Conservation (phyloP, 2,797 vertebrate genomes). For the Pantherophis alleghaniensis region DNA sequence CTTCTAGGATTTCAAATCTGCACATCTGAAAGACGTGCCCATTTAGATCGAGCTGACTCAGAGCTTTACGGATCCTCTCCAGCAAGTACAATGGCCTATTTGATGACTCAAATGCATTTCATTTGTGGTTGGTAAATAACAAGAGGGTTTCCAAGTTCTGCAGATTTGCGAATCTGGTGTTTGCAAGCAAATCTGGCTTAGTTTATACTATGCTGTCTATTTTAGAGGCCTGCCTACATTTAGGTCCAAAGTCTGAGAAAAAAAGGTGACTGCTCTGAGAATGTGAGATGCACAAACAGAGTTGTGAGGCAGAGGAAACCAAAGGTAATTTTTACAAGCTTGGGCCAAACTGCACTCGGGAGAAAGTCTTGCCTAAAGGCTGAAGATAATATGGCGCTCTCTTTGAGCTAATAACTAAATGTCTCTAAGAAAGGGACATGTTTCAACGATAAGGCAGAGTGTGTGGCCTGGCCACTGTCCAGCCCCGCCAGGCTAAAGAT, state of each 20-base stretch:
- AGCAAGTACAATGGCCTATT: not conserved
- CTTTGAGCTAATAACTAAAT: conserved; percentile 16
- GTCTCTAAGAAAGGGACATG: not conserved
- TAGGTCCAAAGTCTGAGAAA: not conserved
- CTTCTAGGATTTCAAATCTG: not conserved
- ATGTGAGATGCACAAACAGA: not conserved
- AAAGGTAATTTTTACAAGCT: conserved; percentile 7
- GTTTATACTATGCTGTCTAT: not conserved
- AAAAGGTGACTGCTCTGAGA: not conserved
- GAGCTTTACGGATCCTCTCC: not conserved
- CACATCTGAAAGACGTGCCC: not conserved
- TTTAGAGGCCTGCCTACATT: not conserved
- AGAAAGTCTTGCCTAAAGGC: conserved; percentile 5
- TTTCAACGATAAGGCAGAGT: conserved; percentile 15
- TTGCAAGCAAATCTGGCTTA: not conserved
- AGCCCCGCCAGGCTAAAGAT: conserved; percentile 3
- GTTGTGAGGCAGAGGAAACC: not conserved
- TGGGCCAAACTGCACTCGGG: not conserved
- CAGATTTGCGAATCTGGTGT: not conserved
- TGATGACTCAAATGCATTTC: not conserved
- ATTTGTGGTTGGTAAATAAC: not conserved
- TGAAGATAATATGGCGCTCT: conserved; percentile 21
- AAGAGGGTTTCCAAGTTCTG: not conserved
- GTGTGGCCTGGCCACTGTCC: conserved; percentile 27
- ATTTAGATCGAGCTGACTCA: not conserved